Evolutionary conservation across 2,888 invertebrate genomes (phyloP).

Genomic region (Euproctis similis): DNA sequence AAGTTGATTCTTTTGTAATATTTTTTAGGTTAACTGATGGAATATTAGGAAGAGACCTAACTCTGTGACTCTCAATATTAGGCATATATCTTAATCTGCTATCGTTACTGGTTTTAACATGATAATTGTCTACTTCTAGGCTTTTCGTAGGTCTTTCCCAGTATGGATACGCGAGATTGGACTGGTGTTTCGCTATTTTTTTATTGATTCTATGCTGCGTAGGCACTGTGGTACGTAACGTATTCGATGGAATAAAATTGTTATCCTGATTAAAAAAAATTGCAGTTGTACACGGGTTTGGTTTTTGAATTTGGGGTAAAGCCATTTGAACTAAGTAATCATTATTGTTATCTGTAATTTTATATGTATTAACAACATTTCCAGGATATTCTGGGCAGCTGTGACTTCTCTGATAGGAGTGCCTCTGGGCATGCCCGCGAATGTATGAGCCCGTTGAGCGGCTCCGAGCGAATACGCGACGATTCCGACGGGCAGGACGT

Average conservation of each 20-base stretch:
- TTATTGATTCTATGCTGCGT: conserved; percentile 10
- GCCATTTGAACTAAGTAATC: conserved; percentile 44
- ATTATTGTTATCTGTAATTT: conserved; percentile 41
- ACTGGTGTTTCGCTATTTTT: conserved; percentile 11
- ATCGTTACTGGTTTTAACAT: conserved; percentile 14
- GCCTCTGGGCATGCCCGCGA: conserved; percentile 35
- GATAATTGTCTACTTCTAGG: conserved; percentile 18
- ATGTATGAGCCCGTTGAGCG: conserved; percentile 45
- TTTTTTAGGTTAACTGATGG: conserved; percentile 12
- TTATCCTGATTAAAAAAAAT: conserved; percentile 19
- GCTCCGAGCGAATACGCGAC: conserved; percentile 46
- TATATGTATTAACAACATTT: conserved; percentile 40
- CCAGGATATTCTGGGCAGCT: conserved; percentile 51
- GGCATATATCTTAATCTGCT: conserved; percentile 29
- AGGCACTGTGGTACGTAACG: conserved; percentile 20
- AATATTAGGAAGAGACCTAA: conserved; percentile 31
- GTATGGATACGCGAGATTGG: no score
- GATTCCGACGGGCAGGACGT: conserved; percentile 35
- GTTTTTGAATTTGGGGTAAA: conserved; percentile 15
- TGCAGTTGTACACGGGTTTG: conserved; percentile 11
- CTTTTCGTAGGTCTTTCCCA: conserved; percentile 6
- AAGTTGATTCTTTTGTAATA: conserved; percentile 2
- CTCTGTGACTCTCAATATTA: conserved; percentile 22
- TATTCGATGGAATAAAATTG: conserved; percentile 18
- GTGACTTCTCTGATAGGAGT: conserved; percentile 46